Base-by-base conservation (phyloP, 2,888 invertebrate genomes). In the Netelia melanura region DNA sequence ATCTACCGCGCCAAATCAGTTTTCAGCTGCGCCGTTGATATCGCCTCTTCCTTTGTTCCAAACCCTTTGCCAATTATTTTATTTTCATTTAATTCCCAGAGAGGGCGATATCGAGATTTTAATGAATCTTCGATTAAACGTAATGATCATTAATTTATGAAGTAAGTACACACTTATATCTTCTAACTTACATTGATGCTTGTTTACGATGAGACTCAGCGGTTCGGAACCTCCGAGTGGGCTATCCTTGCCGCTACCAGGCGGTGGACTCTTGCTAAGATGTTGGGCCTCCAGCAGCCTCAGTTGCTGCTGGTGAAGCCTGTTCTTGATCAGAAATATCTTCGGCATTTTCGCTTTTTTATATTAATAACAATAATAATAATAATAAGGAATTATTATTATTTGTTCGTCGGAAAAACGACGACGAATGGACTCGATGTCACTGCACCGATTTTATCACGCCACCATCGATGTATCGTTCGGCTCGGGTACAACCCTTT, bases 301-400 rank as follows among this genome's bases (percentile, higher is more conserved):
- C 92, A 97, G 95, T 94, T 98, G 98, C 96, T 98, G 98, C 96
- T 98, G 97, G 91, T 97, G 97, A 95, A 98, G 95, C 94, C 98
- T 96, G 94, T 98, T 97, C 95, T 98, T 98, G 92, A 98, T 97
- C 91, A 98, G 95, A 95, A 98, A 98, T 94, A 98, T 98, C 96
- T 98, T 98, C 95, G 98, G 98, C 98, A 98, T 98, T 91, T 92
- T 94, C 91, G 81, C 64, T 67, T 68, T 54, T 43, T 62, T 79
- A 17, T 71, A 30, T 58, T n/a, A 30, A 43, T 70, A 67, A 17
- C 9, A 58, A 58, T 9, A 43, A 71, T 72, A 44, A 62, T 25
- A 62, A 62, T 62, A 48, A 76, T 6, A 8, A 61, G n/a, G 43
- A 67, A 21, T 71, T 54, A 70, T 68, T 43, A 84, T 67, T 81